These are phyloP conservation scores for Pogonophryne albipinna DNA, from an alignment of 2,797 vertebrate genomes.

Conservation along the genomic window DNA sequence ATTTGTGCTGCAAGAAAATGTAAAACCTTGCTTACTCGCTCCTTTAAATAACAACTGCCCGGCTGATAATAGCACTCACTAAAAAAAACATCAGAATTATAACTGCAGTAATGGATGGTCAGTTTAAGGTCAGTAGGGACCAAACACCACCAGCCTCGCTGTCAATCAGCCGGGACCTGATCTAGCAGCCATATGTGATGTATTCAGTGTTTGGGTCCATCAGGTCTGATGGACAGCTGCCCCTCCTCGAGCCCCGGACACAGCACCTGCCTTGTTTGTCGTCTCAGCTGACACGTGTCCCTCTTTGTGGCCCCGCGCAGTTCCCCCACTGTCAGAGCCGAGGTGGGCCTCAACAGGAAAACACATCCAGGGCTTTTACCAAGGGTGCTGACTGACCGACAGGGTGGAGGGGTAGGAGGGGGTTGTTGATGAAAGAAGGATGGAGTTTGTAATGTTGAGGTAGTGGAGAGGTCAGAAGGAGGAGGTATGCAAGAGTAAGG, in stretches of 20 bases:
- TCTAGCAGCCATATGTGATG: conserved; percentile 53
- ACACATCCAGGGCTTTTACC: conserved; percentile 59
- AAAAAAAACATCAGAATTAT: neutral
- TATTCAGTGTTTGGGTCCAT: conserved; percentile 52
- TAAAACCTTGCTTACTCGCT: neutral
- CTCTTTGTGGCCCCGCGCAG: conserved; percentile 68
- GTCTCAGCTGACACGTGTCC: conserved; percentile 73
- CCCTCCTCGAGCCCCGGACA: conserved; percentile 62
- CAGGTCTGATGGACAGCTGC: conserved; percentile 76
- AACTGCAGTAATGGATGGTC: conserved; percentile 1
- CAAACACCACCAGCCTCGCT: conserved; percentile 19
- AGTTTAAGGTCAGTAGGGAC: conserved; percentile 23
- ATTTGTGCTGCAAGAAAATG: neutral
- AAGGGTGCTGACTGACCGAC: conserved; percentile 40
- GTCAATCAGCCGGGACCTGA: conserved; percentile 48
- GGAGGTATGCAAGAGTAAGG: conserved; percentile 18
- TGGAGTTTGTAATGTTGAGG: conserved; percentile 35
- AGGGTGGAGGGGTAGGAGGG: conserved; percentile 4
- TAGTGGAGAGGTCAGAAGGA: conserved; percentile 37
- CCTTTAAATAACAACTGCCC: neutral
- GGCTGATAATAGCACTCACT: neutral
- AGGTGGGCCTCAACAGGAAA: conserved; percentile 52
- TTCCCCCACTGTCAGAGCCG: conserved; percentile 45
- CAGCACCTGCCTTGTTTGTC: conserved; percentile 73
- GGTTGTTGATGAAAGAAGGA: conserved; percentile 28